Percentiles rank a stretch among this genome's conserved stretches.
phyloP scores from a whole-genome alignment of 2,113 vertebrate genomes.

The Todiramphus saurophagus region DNA sequence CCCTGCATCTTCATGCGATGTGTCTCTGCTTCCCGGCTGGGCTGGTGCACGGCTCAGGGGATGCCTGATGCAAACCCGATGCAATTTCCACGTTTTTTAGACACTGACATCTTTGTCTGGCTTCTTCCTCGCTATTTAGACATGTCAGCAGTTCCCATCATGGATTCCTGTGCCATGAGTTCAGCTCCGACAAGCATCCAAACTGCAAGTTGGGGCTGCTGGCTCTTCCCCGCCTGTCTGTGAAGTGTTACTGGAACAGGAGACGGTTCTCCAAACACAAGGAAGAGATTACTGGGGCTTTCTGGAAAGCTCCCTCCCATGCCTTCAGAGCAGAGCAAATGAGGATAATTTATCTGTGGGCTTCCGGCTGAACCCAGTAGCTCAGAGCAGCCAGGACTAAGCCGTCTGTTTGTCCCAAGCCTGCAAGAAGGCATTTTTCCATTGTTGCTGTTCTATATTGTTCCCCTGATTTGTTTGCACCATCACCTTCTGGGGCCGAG shows the following conservation, averaged over 20 bases:
- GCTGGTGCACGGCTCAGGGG: fast-evolving
- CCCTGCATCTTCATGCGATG: not conserved
- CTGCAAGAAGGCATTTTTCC: slow-evolving; percentile 27
- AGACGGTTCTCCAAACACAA: not conserved
- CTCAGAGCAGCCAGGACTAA: not conserved
- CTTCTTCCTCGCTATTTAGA: not conserved
- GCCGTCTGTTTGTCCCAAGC: not conserved
- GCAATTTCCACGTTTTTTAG: not conserved
- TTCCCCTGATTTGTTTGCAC: slow-evolving; percentile 28
- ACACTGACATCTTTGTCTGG: slow-evolving; percentile 11
- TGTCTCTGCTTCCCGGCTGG: fast-evolving
- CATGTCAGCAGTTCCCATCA: slow-evolving; percentile 55
- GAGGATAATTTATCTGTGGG: slow-evolving; percentile 44
- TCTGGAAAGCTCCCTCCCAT: slow-evolving; percentile 46
- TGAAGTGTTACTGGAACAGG: not conserved
- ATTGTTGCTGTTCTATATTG: slow-evolving; percentile 19
- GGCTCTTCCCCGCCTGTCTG: slow-evolving; percentile 31
- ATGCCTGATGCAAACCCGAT: not conserved
- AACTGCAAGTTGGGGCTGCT: slow-evolving; percentile 11
- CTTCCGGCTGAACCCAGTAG: slow-evolving; percentile 18
- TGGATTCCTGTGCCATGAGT: slow-evolving; percentile 22
- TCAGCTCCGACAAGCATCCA: slow-evolving; percentile 29
- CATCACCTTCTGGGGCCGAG: slow-evolving; percentile 37
- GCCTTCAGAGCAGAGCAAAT: slow-evolving; percentile 18
- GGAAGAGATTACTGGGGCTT: slow-evolving; percentile 53